Percentiles rank a stretch among this genome's conserved stretches.
Conservation (phyloP, 2,888 invertebrate species). For the Sarcophaga caerulescens region DNA sequence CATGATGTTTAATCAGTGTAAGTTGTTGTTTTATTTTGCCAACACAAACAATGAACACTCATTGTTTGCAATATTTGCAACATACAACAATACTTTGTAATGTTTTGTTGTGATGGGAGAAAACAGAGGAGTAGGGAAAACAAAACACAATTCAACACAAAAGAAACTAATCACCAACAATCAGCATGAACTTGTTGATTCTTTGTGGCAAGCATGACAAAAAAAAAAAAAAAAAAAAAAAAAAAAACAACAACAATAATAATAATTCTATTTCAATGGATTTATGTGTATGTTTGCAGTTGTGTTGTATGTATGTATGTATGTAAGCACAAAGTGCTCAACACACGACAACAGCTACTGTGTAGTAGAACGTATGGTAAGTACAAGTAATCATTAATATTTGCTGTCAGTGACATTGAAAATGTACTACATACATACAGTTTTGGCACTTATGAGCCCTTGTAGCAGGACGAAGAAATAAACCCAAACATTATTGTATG, state of each 20-base stretch:
- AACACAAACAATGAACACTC: constrained; percentile 43
- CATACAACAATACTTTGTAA: background rate
- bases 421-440: no score
- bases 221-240: constrained; percentile 19
- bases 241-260: background rate
- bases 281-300: background rate
- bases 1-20: constrained; percentile 10
- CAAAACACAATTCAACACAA: constrained; percentile 18
- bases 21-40: constrained; percentile 4
- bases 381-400: no score
- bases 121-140: background rate
- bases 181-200: constrained; percentile 57
- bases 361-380: no score
- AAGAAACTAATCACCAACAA: constrained; percentile 51
- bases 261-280: background rate
- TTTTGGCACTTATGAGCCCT: no score
- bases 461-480: no score
- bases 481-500: no score
- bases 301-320: background rate
- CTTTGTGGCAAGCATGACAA: constrained; percentile 30
- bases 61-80: constrained; percentile 29
- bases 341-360: background rate
- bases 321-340: background rate
- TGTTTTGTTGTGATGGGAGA: background rate
- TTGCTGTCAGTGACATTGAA: no score